A percentile compares a stretch with the other conserved stretches of the same genome.
Conservation (phyloP, 2,113 vertebrate species). For the Chiloscyllium plagiosum region DNA sequence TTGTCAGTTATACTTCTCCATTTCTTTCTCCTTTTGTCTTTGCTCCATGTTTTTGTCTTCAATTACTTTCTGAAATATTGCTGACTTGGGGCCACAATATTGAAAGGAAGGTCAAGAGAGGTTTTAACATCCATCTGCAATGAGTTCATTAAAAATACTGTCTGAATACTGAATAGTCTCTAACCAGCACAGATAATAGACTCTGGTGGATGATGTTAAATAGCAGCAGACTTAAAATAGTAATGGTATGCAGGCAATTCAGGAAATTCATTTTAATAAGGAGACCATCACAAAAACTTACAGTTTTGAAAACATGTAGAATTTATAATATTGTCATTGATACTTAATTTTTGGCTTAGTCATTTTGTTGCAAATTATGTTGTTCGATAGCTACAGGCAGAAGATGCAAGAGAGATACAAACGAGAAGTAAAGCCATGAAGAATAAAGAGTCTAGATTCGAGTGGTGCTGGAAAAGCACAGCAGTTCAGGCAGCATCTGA, state of each 20-base stretch:
- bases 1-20: not conserved
- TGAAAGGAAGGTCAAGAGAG: not conserved
- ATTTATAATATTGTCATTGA: conserved; percentile 11
- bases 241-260: not conserved
- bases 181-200: not conserved
- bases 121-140: not conserved
- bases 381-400: too few relatives aligned
- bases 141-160: not conserved
- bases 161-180: not conserved
- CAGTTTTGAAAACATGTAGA: not conserved
- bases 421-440: not conserved
- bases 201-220: not conserved
- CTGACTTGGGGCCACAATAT: not conserved
- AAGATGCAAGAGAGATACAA: not conserved
- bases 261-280: not conserved
- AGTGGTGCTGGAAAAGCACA: too few relatives aligned
- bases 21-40: not conserved
- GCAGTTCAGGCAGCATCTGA: too few relatives aligned
- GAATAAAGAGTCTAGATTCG: too few relatives aligned
- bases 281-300: conserved; percentile 1
- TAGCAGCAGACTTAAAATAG: not conserved
- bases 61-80: not conserved
- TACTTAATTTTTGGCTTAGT: not conserved
- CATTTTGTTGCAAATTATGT: not conserved
- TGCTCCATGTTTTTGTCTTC: not conserved